Base-by-base conservation (phyloP, 2,797 vertebrate species). In the Macroramphosus scolopax region DNA sequence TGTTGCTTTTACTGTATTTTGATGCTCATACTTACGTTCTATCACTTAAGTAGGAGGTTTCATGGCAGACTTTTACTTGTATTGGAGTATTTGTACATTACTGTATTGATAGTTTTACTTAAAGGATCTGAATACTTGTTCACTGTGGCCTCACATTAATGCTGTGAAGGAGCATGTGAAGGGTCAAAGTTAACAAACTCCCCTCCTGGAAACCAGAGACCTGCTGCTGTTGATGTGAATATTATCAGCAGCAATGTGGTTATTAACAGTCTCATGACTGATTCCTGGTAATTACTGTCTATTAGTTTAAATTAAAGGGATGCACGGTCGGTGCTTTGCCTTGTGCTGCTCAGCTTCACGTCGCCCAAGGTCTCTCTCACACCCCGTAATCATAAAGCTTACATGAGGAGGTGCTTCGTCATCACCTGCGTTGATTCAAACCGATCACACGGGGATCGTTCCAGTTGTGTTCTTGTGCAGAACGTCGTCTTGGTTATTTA, bases 221-320 rank as follows among this genome's bases (percentile, higher is more conserved):
- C 52, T 56, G 51, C 20, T 57, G 44, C 8, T 61, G 33, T 22
- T 51, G 26, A 45, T 64, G 14, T 50, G 52, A 37, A 70, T 73
- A 61, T 74, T 62, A 68, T 40, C 65, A 64, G 66, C 46, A 38
- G 57, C 61, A 34, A 17, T 65, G 78, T 64, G 64, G 63, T 62
- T 81, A 82, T 82, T 78, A 79, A 77, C 44, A 1, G 18, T 74
- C 58, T 80, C 71, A 68, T 81, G 74, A 81, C 67, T 75, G 83
- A 86, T 74, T 67, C 48, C 71, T 85, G 64, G 79, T 88, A 86
- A 88, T 86, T 69, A 38, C 69, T 17, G 72, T 68, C 66, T 77
- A 84, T 86, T 85, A 85, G 79, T 53, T 80, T 77, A 83, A 86
- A 88, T 89, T 73, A 87, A 75, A 87, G 86, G 82, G 78, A 73